Evolutionary conservation across 2,113 vertebrate species (phyloP).

Genomic region (Falcunculus frontatus): DNA sequence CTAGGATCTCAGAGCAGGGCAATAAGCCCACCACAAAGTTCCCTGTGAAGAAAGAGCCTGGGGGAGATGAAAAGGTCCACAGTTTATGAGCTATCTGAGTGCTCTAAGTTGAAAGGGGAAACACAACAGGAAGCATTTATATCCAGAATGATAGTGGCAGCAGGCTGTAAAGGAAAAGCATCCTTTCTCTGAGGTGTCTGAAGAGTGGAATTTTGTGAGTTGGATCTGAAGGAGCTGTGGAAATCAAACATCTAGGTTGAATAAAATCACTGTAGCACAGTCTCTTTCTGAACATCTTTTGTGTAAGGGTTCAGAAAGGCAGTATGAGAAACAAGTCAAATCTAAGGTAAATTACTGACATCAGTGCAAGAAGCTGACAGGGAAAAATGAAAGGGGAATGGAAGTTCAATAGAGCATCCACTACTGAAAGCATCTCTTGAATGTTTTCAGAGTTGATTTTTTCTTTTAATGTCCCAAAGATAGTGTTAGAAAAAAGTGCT

Average conservation of each 20-base stretch:
- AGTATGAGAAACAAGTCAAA: background rate
- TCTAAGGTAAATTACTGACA: constrained; percentile 8
- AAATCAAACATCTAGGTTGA: constrained; percentile 28
- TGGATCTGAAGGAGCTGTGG: background rate
- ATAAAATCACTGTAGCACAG: background rate
- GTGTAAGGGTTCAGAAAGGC: background rate
- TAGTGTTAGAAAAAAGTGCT: background rate
- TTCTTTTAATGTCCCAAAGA: background rate
- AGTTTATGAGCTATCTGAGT: background rate
- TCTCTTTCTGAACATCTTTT: constrained; percentile 18
- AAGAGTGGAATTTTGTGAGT: background rate
- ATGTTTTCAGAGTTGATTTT: background rate
- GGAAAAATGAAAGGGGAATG: background rate
- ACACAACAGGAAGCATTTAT: background rate
- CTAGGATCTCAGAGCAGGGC: background rate
- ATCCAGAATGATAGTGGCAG: background rate
- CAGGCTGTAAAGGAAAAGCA: background rate
- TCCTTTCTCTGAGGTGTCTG: background rate
- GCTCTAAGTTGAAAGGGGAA: background rate
- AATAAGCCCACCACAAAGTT: background rate
- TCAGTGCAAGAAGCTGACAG: constrained; percentile 1
- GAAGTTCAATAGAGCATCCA: background rate
- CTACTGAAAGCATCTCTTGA: background rate
- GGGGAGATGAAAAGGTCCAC: background rate
- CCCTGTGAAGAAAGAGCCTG: background rate